Conservation (phyloP, 2,888 invertebrate species). For the Metacarcinus magister region DNA sequence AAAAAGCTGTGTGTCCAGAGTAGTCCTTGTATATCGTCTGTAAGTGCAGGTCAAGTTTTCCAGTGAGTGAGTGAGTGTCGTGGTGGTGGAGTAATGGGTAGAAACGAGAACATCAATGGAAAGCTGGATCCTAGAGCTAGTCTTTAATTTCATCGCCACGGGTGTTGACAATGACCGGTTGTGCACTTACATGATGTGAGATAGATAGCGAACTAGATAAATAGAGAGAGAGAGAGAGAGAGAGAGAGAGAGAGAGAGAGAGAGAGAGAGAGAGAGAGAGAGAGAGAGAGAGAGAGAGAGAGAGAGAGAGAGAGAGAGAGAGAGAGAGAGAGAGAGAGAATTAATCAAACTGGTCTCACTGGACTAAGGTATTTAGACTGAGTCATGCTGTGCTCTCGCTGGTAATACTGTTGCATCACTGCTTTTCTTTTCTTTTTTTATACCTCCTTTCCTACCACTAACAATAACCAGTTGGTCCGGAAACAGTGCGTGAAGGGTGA, state of each 20-base stretch:
- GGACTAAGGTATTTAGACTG: background rate
- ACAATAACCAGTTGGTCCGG: background rate
- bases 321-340: background rate
- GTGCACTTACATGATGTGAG: too few relatives aligned
- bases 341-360: background rate
- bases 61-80: background rate
- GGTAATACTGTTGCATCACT: background rate
- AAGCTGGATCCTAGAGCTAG: background rate
- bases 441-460: background rate
- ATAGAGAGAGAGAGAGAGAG: background rate
- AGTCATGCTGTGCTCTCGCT: background rate
- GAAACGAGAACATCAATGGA: background rate
- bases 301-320: conserved; percentile 21
- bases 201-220: too few relatives aligned
- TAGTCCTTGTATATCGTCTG: background rate
- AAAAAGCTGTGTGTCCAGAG: background rate
- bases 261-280: conserved; percentile 26
- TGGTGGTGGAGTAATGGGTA: background rate
- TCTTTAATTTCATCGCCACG: background rate
- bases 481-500: background rate
- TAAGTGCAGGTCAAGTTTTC: background rate
- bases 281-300: conserved; percentile 26
- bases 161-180: too few relatives aligned
- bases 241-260: conserved; percentile 26
- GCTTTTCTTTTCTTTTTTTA: background rate